These are phyloP conservation scores for Tetramorium alpestre DNA, from an alignment of 1,140 invertebrate species.

Conservation along the genomic window DNA sequence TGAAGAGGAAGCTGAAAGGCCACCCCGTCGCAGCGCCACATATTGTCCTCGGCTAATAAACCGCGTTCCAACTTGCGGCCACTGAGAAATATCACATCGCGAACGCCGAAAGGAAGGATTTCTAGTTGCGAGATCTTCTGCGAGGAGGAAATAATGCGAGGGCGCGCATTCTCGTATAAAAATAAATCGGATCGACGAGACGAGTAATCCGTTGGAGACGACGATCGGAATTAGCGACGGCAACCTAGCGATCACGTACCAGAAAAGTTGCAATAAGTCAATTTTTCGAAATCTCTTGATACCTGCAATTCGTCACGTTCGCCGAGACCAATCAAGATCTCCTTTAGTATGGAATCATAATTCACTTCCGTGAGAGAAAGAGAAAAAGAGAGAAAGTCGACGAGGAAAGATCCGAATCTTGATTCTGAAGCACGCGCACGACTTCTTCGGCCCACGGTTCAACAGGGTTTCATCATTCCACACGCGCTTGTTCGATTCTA, in stretches of 20 bases:
- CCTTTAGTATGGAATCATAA: constrained; percentile 51
- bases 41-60: constrained; percentile 57
- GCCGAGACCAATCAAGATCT: constrained; percentile 45
- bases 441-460: constrained; percentile 41
- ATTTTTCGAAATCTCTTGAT: constrained; percentile 40
- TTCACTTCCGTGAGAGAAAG: constrained; percentile 47
- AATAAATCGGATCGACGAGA: constrained; percentile 29
- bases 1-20: constrained; percentile 28
- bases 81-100: not conserved
- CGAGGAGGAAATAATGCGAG: not conserved
- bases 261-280: constrained; percentile 41
- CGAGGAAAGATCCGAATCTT: constrained; percentile 54
- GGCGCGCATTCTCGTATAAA: not conserved
- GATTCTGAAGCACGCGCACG: constrained; percentile 59
- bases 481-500: not conserved
- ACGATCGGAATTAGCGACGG: constrained; percentile 19
- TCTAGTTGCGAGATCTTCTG: not conserved
- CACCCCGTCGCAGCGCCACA: constrained; percentile 8
- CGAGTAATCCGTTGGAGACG: not conserved
- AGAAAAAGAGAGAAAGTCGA: constrained; percentile 30
- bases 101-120: not conserved
- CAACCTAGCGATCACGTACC: constrained; percentile 3
- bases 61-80: not conserved
- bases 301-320: constrained; percentile 52
- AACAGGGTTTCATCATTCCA: constrained; percentile 18